Conservation (phyloP, 2,113 vertebrate genomes). For the Tylochromis polylepis region DNA sequence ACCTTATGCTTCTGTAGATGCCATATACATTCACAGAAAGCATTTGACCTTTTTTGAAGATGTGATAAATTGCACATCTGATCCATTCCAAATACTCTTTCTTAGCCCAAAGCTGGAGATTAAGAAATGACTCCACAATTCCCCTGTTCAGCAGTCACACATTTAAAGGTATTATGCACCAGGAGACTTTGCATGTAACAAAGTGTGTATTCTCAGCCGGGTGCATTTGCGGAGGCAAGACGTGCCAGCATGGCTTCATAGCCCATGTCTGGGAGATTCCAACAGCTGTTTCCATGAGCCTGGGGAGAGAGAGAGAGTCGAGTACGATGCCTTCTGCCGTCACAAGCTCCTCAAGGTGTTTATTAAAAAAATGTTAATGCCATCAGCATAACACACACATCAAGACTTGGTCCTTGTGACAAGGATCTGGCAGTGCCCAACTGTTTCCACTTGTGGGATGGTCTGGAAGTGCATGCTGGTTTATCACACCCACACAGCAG, state of each 20-base stretch:
- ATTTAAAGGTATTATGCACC: constrained; percentile 56
- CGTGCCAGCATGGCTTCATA: constrained; percentile 45
- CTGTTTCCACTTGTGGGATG: constrained; percentile 45
- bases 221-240: constrained; percentile 46
- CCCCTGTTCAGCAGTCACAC: constrained; percentile 52
- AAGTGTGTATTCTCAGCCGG: constrained; percentile 63
- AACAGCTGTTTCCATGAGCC: constrained; percentile 66
- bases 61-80: constrained; percentile 37
- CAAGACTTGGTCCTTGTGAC: constrained; percentile 42
- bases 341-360: constrained; percentile 68
- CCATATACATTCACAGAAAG: neutral
- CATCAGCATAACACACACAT: constrained; percentile 42
- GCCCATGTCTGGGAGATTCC: constrained; percentile 54
- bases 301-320: constrained; percentile 50
- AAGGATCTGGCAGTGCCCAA: constrained; percentile 55
- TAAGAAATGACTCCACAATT: constrained; percentile 32
- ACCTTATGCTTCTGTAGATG: neutral
- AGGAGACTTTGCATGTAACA: constrained; percentile 62
- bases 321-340: constrained; percentile 66
- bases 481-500: constrained; percentile 45
- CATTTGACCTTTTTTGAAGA: constrained; percentile 2
- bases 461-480: constrained; percentile 3
- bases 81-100: neutral
- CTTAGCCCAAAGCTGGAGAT: constrained; percentile 34
- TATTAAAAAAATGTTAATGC: constrained; percentile 69